A percentile compares a stretch with the other conserved stretches of the same genome.
Conservation (phyloP, 2,888 invertebrate genomes). For the Entomobrya multifasciata region DNA sequence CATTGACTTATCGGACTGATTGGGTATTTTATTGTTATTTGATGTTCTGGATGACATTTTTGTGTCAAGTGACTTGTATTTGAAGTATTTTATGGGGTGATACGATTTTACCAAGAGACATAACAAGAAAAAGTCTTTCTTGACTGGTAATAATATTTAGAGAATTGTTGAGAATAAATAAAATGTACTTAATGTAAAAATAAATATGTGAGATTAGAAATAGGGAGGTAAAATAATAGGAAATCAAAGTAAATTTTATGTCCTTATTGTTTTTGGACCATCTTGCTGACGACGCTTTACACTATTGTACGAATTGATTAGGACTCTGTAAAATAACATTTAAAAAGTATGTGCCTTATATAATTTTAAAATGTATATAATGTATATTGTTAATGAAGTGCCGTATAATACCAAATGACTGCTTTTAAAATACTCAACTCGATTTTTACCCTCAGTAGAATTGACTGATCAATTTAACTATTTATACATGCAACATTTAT, state of each 20-base stretch:
- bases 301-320: constrained; percentile 12
- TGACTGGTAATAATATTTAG: neutral
- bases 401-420: too few relatives aligned
- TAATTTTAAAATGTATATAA: neutral
- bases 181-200: neutral
- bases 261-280: neutral
- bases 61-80: constrained; percentile 60
- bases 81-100: constrained; percentile 41
- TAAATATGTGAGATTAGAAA: neutral
- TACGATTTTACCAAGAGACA: neutral
- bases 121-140: neutral
- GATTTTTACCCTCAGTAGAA: too few relatives aligned
- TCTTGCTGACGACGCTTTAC: constrained; percentile 60
- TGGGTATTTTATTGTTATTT: constrained; percentile 57
- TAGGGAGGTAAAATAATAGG: neutral
- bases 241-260: neutral
- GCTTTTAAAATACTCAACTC: too few relatives aligned
- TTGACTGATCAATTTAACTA: too few relatives aligned
- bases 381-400: too few relatives aligned
- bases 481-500: too few relatives aligned
- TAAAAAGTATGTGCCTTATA: too few relatives aligned
- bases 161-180: neutral
- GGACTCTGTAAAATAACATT: neutral
- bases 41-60: constrained; percentile 60
- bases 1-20: neutral